Evolutionary conservation across 1,140 invertebrate species (phyloP), one percentile per base, ranked within the genome.

Genomic region (Theocolax elegans): DNA sequence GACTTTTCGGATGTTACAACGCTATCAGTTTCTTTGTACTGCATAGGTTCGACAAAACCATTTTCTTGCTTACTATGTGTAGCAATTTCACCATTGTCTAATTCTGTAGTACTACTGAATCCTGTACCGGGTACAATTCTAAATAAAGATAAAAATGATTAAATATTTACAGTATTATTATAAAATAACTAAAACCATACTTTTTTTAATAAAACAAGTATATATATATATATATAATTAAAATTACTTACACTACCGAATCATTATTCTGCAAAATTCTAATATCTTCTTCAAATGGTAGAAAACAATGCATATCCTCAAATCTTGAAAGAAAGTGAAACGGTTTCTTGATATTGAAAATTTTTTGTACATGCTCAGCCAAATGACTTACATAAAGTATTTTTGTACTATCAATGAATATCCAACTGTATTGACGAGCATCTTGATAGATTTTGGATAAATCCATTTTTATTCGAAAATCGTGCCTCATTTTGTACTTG

Each of bases 261-360:
- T 76, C 76, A 44, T 75, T 68, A 42, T 72, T 70, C 25, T 76
- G 60, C 23, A 79, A 42, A 48, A 78, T 72, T 15, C 78, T 69
- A 23, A 80, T 64, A 63, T 83, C 80, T 27, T 83, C 82, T n/a
- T 67, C 71, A 4, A 75, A 66, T 10, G 81, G 81, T 10, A 83
- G 25, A 53, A 72, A 72, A 27, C 17, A 65, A 71, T 80, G 77
- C 23, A 40, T 71, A 7, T 77, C 71, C 1, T 79, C 72, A 3
- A 72, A 27, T 25, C n/a, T 60, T 0, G 70, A 64, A 9, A 78
- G 9, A 7, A 83, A 69, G 49, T 83, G 73, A 42, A 83, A 83
- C 0, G 77, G 74, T 38, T 75, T 63, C 27, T 38, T 29, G 3
- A 83, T 79, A n/a, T 44, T 51, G 31, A 83, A 82, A 0, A 82